Evolutionary conservation across 2,888 invertebrate genomes (phyloP).

Genomic region (Craniophora ligustri): DNA sequence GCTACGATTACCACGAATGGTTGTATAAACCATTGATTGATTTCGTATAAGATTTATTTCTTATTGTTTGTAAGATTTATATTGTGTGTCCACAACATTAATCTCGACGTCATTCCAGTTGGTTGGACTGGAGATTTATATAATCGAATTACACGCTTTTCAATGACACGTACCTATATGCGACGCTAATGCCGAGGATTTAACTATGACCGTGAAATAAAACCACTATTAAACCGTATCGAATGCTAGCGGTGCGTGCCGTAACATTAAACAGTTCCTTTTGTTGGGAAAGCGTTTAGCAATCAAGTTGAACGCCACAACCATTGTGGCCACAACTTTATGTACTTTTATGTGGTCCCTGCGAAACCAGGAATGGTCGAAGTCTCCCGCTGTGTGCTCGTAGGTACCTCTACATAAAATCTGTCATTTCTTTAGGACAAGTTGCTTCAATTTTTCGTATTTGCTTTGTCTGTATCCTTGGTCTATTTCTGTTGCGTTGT

Average conservation of each 20-base stretch:
- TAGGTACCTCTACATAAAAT: conserved; percentile 30
- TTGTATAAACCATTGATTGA: conserved; percentile 46
- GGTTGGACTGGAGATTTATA: conserved; percentile 48
- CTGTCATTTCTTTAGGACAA: conserved; percentile 17
- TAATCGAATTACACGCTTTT: conserved; percentile 58
- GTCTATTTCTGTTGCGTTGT: conserved; percentile 4
- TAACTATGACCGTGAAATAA: conserved; percentile 61
- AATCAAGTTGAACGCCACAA: conserved; percentile 71
- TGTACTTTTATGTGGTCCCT: conserved; percentile 59
- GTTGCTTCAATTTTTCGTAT: conserved; percentile 18
- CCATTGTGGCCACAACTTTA: conserved; percentile 70
- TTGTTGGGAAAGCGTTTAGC: conserved; percentile 78
- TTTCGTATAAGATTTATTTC: conserved; percentile 34
- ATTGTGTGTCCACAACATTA: conserved; percentile 48
- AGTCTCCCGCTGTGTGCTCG: conserved; percentile 37
- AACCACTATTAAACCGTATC: conserved; percentile 66
- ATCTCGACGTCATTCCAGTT: conserved; percentile 46
- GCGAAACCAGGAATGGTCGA: conserved; percentile 38
- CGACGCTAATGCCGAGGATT: conserved; percentile 62
- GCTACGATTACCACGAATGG: conserved; percentile 22
- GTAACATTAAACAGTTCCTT: conserved; percentile 83
- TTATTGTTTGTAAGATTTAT: conserved; percentile 39
- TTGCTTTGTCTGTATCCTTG: conserved; percentile 12
- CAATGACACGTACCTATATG: conserved; percentile 52
- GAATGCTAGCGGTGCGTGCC: conserved; percentile 78